Evolutionary conservation across 2,888 invertebrate genomes (phyloP), one percentile per base, ranked within the genome.

Genomic region (Apamea crenata): DNA sequence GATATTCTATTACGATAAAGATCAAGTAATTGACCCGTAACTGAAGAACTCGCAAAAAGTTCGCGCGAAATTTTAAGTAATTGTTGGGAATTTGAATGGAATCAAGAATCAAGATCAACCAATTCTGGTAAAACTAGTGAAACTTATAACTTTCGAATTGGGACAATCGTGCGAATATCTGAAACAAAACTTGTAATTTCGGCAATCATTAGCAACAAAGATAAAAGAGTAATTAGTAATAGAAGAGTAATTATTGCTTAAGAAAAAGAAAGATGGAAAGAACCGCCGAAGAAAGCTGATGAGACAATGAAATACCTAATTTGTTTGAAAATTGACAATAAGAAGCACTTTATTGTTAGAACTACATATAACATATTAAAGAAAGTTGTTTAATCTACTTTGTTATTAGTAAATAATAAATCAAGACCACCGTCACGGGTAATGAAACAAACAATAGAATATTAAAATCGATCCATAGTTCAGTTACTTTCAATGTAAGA

Each of bases 91-190:
- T 88, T 85, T 81, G 86, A 90, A 87, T 87, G 87, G 87, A 89
- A 93, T 92, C 92, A 91, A 94, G 87, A 89, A 93, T 92, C 92
- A 91, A 94, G 93, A 93, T 92, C 91, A 91, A 91, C 89, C 85
- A 89, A 92, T 92, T 92, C 90, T 81, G 73, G 86, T 88, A 90
- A 90, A 92, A 91, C 88, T 90, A 89, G 84, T 78, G 89, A 73
- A 78, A 83, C 59, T 66, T 14, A n/a, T 25, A 66, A 84, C 67
- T 87, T 87, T 84, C 56, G 21, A 91, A 92, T 91, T 90, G 88
- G 91, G 85, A 84, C 91, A 90, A 88, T 91, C 92, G 93, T 93
- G 93, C 92, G 92, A 94, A 94, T 91, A 84, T 82, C 84, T 84
- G 87, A 59, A 72, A 77, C 29, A 16, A 32, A 79, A 80, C 50